Evolutionary conservation across 2,113 vertebrate species (phyloP), one percentile per base, ranked within the genome.

Genomic region (Silurus glanis): DNA sequence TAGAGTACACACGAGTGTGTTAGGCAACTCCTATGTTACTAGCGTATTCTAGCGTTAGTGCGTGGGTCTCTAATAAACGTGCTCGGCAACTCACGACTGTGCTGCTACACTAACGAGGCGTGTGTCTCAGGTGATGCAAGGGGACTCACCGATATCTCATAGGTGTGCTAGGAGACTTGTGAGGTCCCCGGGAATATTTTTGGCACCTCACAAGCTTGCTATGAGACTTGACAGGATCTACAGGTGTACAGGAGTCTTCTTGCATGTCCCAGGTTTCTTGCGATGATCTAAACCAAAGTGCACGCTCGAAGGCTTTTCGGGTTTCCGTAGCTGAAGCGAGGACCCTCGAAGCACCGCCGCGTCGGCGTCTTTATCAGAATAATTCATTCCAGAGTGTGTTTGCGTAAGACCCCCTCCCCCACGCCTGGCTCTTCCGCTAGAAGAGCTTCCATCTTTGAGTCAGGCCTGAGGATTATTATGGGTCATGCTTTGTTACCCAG

Each of bases 401-500:
- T 87, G 92, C 87, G 85, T 91, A 91, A 83, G 66, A 66, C 79
- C 23, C 72, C 75, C 7, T 67, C 85, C 87, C 89, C 87, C 87
- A 74, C 74, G 81, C 91, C 84, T 81, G 78, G 86, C 88, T 89
- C 89, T 92, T 93, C 94, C 93, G 89, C 91, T 92, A 92, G 91
- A 88, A 90, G 47, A 90, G 89, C 83, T 90, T 89, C 91, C 90
- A 93, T 93, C 91, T 94, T 93, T 93, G 91, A 94, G 92, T 93
- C 92, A 93, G 93, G 92, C 92, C 92, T 92, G 89, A 90, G 95
- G 95, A 95, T 95, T 95, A 95, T 93, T 94, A 84, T 61, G 94
- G 94, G 94, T 94, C 93, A 95, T 93, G 94, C 94, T 94, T 94
- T 94, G 94, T 95, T 95, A 94, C 92, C 93, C 94, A 94, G 94